These are phyloP conservation scores for Drosophila kanekoi DNA, from an alignment of 2,888 invertebrate genomes.

Conservation along the genomic window DNA sequence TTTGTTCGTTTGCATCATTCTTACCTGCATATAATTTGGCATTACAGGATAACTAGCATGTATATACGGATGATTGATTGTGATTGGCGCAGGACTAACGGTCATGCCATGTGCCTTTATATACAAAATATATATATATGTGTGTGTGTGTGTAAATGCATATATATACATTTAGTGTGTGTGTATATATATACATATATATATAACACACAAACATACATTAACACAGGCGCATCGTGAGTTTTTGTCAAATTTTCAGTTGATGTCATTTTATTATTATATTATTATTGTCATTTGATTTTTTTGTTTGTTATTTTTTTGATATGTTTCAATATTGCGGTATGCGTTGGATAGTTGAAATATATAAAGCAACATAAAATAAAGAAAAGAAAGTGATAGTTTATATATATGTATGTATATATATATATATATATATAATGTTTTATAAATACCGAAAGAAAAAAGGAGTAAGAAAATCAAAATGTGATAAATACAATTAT, in stretches of 20 bases:
- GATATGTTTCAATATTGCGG: conserved; percentile 61
- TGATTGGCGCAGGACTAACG: conserved; percentile 86
- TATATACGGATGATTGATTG: conserved; percentile 86
- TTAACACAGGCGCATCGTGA: conserved; percentile 70
- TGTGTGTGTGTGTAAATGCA: background rate
- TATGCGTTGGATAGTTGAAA: conserved; percentile 75
- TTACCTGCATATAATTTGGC: conserved; percentile 86
- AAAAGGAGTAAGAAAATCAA: conserved; percentile 33
- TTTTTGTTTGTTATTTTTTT: conserved; percentile 40
- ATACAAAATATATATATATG: conserved; percentile 36
- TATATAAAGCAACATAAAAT: conserved; percentile 79
- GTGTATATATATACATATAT: conserved; percentile 34
- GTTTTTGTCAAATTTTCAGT: conserved; percentile 46
- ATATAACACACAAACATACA: conserved; percentile 65
- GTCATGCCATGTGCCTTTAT: conserved; percentile 86
- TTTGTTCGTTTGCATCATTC: conserved; percentile 59
- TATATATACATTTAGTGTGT: conserved; percentile 25
- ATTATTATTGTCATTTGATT: conserved; percentile 24
- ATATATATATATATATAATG: conserved; percentile 39
- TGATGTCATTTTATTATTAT: conserved; percentile 42
- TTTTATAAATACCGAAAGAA: conserved; percentile 38
- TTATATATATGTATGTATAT: conserved; percentile 55
- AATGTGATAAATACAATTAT: conserved; percentile 28
- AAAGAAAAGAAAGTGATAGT: conserved; percentile 78
- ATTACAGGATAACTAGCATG: conserved; percentile 86